These are phyloP conservation scores for Campylorhamphus procurvoides DNA, from an alignment of 2,113 vertebrate genomes.

Conservation along the genomic window DNA sequence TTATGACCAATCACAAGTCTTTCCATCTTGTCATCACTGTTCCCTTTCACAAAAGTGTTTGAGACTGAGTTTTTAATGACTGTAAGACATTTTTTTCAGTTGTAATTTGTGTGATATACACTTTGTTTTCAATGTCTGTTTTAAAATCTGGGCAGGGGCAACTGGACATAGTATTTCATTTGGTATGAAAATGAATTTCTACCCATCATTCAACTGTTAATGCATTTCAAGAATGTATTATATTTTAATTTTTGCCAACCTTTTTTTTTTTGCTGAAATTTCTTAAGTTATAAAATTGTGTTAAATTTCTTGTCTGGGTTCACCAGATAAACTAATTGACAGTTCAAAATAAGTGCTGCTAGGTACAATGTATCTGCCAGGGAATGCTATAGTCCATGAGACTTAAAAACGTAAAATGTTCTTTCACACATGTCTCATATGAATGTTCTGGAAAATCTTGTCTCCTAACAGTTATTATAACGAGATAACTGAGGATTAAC, in stretches of 20 bases:
- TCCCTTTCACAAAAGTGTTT: neutral
- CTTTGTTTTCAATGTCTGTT: neutral
- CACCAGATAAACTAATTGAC: neutral
- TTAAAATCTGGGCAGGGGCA: neutral
- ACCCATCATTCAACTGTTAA: neutral
- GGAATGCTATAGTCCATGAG: neutral
- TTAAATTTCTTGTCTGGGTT: neutral
- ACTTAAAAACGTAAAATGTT: neutral
- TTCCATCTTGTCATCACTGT: neutral
- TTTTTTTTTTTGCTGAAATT: neutral
- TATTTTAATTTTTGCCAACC: fast-evolving
- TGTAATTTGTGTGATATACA: neutral
- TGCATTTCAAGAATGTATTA: neutral
- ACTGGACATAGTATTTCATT: neutral
- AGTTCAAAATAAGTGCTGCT: neutral
- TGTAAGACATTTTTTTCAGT: neutral
- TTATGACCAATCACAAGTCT: neutral
- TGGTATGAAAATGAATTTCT: neutral
- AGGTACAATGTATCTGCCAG: neutral
- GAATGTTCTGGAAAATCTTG: neutral
- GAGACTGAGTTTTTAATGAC: neutral
- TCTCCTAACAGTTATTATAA: neutral
- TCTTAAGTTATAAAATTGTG: neutral
- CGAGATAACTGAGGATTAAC: neutral
- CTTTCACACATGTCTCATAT: neutral